Conservation (phyloP, 2,113 vertebrate genomes). For the Nesoenas mayeri region DNA sequence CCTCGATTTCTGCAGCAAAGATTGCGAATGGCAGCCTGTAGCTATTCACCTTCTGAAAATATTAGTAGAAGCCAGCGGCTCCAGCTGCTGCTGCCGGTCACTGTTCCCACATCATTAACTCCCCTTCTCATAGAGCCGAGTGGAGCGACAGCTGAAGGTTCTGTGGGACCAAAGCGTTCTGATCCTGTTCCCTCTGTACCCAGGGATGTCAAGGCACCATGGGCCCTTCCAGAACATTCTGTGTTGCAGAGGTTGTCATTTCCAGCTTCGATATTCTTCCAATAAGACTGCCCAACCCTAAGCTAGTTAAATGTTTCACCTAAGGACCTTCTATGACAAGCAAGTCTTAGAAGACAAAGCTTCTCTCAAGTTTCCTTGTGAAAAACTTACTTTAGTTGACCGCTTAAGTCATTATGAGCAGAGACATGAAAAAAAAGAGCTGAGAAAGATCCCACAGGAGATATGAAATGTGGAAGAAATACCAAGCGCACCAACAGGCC, state of each 20-base stretch:
- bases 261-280: no score
- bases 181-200: background rate
- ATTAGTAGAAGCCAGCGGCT: background rate
- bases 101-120: background rate
- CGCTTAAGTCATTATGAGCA: background rate
- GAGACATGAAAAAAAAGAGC: background rate
- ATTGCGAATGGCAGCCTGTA: background rate
- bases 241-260: no score
- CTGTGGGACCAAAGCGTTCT: background rate
- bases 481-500: background rate
- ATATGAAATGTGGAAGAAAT: background rate
- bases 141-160: background rate
- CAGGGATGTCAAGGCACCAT: no score
- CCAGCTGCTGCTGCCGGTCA: background rate
- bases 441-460: background rate
- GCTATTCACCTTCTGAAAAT: background rate
- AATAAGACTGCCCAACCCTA: no score
- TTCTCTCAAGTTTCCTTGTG: background rate
- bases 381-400: background rate
- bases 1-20: background rate
- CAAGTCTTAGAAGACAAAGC: background rate
- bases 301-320: no score
- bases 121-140: background rate
- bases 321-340: no score
- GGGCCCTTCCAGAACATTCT: no score